These are phyloP conservation scores for Crotophaga sulcirostris DNA, from an alignment of 2,113 vertebrate species.

Conservation along the genomic window DNA sequence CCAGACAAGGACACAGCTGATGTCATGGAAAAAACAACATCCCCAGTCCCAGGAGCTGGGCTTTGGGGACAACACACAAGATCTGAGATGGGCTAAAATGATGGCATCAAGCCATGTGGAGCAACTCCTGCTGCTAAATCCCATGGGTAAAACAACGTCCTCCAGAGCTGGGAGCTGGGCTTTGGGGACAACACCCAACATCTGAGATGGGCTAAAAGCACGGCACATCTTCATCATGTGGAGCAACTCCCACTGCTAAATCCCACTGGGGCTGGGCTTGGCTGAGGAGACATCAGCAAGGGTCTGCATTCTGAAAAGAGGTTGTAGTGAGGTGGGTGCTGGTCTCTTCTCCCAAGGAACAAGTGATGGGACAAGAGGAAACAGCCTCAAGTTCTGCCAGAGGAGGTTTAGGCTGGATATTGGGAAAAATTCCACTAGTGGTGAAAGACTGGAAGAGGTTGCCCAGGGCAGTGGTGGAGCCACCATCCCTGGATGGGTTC, in stretches of 20 bases:
- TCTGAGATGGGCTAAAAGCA: background rate
- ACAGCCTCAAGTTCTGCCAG: too few relatives aligned
- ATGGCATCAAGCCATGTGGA: rapidly evolving
- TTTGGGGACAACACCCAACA: background rate
- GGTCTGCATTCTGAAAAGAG: too few relatives aligned
- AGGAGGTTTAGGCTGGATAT: too few relatives aligned
- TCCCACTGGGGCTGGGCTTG: background rate
- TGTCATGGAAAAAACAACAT: background rate
- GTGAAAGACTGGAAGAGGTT: too few relatives aligned
- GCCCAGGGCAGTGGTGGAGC: too few relatives aligned
- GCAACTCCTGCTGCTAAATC: background rate
- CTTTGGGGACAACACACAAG: background rate
- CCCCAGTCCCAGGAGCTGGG: background rate
- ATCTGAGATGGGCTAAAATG: background rate
- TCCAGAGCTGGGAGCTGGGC: background rate
- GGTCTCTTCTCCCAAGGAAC: too few relatives aligned
- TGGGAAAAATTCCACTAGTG: too few relatives aligned
- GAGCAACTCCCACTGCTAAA: background rate
- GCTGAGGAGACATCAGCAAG: background rate
- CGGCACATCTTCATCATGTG: rapidly evolving
- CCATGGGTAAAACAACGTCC: background rate
- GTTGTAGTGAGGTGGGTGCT: too few relatives aligned
- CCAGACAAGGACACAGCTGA: background rate
- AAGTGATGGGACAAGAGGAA: too few relatives aligned
- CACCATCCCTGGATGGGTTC: too few relatives aligned